Conservation (phyloP, 2,113 vertebrate genomes). For the Lycaon pictus region DNA sequence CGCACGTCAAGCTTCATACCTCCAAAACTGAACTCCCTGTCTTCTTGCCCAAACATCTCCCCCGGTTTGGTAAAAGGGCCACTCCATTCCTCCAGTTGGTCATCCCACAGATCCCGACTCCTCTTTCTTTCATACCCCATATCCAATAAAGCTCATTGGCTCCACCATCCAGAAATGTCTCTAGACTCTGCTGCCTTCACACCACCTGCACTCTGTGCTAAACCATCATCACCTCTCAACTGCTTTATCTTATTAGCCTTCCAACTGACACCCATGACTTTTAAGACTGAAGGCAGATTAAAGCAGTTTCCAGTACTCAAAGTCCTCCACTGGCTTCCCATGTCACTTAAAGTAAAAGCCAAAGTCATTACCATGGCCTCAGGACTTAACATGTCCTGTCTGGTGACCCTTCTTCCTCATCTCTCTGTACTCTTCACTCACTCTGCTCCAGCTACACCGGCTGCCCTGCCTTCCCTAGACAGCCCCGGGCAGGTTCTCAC, state of each 20-base stretch:
- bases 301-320: not conserved
- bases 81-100: not conserved
- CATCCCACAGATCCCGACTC: not conserved
- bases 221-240: not conserved
- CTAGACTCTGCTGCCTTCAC: not conserved
- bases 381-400: not conserved
- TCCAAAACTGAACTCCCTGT: not conserved
- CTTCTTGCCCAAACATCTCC: not conserved
- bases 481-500: not conserved
- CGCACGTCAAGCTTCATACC: not conserved
- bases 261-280: not conserved
- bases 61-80: not conserved
- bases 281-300: not conserved
- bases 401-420: not conserved
- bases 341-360: not conserved
- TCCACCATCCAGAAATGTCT: not conserved
- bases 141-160: not conserved
- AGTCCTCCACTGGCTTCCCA: not conserved
- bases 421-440: not conserved
- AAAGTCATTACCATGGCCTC: not conserved
- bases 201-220: not conserved
- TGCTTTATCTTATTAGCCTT: not conserved
- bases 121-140: not conserved
- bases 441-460: not conserved
- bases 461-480: not conserved